Percentiles rank a stretch among this genome's conserved stretches.
Evolutionary conservation across 2,113 vertebrate species (phyloP).

Genomic region (Myiopsitta monachus): DNA sequence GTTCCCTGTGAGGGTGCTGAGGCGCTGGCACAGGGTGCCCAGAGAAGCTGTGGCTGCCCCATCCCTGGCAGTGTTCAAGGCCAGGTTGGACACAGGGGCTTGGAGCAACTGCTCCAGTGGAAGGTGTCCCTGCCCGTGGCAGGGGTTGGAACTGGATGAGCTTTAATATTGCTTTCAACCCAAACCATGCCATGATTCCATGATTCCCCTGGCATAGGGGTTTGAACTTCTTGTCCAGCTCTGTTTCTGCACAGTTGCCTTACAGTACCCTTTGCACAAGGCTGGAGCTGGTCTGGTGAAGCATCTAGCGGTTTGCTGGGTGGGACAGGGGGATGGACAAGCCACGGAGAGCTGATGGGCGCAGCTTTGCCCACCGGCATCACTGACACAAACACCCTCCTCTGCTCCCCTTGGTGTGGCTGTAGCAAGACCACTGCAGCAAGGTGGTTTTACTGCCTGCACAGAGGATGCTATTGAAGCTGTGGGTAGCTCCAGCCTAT

Average conservation of each 20-base stretch:
- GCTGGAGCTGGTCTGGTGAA: background rate
- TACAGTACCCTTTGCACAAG: background rate
- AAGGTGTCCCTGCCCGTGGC: background rate
- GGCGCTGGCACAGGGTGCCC: too few species aligned
- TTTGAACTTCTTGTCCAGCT: background rate
- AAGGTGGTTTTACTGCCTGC: background rate
- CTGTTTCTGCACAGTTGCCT: background rate
- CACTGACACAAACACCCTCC: background rate
- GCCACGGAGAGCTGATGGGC: background rate
- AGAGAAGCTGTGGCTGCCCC: too few species aligned
- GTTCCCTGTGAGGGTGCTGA: too few species aligned
- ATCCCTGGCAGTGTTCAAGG: too few species aligned
- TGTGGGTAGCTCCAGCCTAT: background rate
- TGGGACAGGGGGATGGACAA: background rate
- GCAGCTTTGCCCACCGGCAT: background rate
- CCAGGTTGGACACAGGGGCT: too few species aligned
- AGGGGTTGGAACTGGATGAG: background rate
- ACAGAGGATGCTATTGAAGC: background rate
- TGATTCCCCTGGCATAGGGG: background rate
- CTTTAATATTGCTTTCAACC: background rate
- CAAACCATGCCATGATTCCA: background rate
- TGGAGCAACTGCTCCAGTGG: background rate
- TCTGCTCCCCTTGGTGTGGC: background rate
- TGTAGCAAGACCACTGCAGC: background rate
- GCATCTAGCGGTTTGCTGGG: fast-evolving